These are phyloP conservation scores for Dinomys branickii DNA, from an alignment of 2,113 vertebrate species.

Conservation along the genomic window DNA sequence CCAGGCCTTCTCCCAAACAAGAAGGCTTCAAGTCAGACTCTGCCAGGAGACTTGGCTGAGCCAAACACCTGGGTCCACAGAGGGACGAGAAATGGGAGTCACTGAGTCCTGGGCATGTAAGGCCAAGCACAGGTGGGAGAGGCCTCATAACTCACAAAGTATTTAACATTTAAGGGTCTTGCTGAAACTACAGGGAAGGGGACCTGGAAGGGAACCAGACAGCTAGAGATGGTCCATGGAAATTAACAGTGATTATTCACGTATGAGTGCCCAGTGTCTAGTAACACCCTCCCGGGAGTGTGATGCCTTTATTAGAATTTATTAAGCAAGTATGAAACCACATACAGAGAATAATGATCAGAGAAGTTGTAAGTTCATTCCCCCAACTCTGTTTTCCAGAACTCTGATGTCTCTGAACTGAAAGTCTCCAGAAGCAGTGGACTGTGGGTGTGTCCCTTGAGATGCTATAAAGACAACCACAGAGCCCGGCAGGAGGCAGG, in stretches of 20 bases:
- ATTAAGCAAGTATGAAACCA: not conserved
- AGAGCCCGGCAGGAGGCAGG: not conserved
- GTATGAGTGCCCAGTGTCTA: accelerated
- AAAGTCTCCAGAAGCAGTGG: not conserved
- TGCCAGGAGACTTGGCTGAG: not conserved
- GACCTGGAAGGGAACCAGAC: not conserved
- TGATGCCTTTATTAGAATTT: not conserved
- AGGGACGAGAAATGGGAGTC: too few species aligned
- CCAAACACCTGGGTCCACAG: accelerated
- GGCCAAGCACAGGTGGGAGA: not conserved
- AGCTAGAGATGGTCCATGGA: not conserved
- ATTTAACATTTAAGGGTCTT: not conserved
- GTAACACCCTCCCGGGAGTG: not conserved
- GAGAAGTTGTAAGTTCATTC: too few species aligned
- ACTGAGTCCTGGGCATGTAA: not conserved
- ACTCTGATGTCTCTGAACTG: not conserved
- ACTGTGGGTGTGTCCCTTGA: not conserved
- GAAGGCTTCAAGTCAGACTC: not conserved
- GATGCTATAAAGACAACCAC: not conserved
- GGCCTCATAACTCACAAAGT: not conserved
- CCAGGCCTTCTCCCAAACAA: not conserved
- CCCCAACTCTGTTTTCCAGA: not conserved
- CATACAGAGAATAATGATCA: not conserved
- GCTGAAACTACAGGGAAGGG: not conserved
- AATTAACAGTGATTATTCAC: not conserved